Base-by-base conservation (phyloP, 2,888 invertebrate genomes). In the Pristionchus arcanus region DNA sequence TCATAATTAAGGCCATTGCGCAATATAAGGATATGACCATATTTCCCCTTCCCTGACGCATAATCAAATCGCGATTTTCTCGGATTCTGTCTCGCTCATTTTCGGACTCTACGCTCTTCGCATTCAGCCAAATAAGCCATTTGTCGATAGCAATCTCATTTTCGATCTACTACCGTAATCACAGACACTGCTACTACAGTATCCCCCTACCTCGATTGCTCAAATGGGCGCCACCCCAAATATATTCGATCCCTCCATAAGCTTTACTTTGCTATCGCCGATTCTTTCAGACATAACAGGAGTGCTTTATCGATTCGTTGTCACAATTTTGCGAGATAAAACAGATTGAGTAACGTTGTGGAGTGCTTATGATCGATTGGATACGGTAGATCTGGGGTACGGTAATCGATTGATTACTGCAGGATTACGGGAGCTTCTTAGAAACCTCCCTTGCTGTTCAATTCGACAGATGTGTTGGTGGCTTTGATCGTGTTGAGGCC, bases 121-220 rank as follows among this genome's bases (percentile, higher is more conserved):
- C 68, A 71, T 71, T 71, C 74, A 74, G 37, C 81, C 49, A 42
- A 53, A 53, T 28, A 31, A 49, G 81, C 81, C 81, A 81, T 81
- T 81, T 49, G 19, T 25, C 49, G 81, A n/a, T 81, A 13, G 42
- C 13, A 53, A 7, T 81, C 81, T 28, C 81, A 77, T 15, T 42
- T 42, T 77, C n/a, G 68, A 81, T 28, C 81, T 81, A 53, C 81
- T 81, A 53, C 81, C 81, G 49, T 49, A 81, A 81, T 81, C 49
- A 49, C 77, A 81, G 16, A 53, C n/a, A 81, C 81, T 81, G 42
- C 81, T 81, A 81, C 81, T 81, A 81, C 49, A 81, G n/a, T 81
- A 81, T 81, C 49, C 49, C 81, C 1, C 49, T 81, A 81, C 81
- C 81, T 71, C 34, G 42, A 77, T 42, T 77, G 42, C 81, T 81